Evolutionary conservation across 2,888 invertebrate genomes (phyloP).

Genomic region (Periphyllus acericola): DNA sequence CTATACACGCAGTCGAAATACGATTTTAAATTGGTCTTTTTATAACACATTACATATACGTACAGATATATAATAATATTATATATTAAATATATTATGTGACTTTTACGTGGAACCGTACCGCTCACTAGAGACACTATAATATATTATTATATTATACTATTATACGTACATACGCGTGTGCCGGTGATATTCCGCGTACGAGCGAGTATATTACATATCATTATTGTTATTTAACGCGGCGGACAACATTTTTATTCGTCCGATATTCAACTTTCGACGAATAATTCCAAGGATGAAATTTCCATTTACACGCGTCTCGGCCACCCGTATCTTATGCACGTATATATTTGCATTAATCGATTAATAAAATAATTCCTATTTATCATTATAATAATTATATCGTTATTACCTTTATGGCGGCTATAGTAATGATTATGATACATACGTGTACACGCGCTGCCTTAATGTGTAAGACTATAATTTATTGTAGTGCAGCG

Average conservation of each 20-base stretch:
- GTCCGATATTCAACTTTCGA: background rate
- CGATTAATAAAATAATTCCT: background rate
- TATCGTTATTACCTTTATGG: background rate
- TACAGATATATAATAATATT: background rate
- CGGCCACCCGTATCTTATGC: too few species aligned
- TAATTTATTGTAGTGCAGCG: background rate
- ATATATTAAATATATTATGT: background rate
- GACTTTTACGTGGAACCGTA: background rate
- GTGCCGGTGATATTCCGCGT: background rate
- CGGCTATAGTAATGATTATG: background rate
- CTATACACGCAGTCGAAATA: too few species aligned
- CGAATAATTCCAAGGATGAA: constrained; percentile 11
- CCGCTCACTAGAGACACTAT: background rate
- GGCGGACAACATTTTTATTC: background rate
- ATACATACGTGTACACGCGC: background rate
- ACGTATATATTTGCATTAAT: background rate
- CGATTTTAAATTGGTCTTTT: background rate
- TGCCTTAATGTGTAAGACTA: background rate
- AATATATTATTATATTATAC: too few species aligned
- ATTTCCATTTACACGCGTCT: background rate
- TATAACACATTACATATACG: background rate
- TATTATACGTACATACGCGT: background rate
- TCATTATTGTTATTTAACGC: background rate
- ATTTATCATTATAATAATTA: too few species aligned
- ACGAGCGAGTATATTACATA: background rate